Evolutionary conservation across 1,140 invertebrate genomes (phyloP), one percentile per base, ranked within the genome.

Genomic region (Schlechtendalia chinensis): DNA sequence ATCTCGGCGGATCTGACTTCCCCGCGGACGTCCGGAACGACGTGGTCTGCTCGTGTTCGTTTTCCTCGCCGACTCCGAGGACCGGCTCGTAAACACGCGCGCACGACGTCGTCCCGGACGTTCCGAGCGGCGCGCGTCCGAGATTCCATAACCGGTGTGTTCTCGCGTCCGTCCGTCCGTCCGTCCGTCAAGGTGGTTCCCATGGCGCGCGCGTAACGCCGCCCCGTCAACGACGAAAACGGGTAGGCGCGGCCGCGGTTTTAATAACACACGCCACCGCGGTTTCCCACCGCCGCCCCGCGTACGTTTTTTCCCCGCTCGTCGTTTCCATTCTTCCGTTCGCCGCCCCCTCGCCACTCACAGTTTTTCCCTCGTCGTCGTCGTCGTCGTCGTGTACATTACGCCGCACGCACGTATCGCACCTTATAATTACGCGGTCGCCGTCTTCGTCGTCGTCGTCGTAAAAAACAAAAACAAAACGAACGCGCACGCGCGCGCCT

Each of bases 381-480:
- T 24, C n/a, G n/a, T 63, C n/a, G n/a, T n/a, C n/a, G 19, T 24
- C 8, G 24, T 50, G 14, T 50, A 39, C 29, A 39, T 39, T 19
- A 11, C 29, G 12, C n/a, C 50, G 19, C 69, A 29, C 14, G 47
- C 29, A 74, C 17, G n/a, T 17, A n/a, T 65, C 61, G 61, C 45
- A 58, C 72, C 72, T 75, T 75, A 58, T 75, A 75, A 75, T 75
- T 59, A 75, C 72, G 72, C 72, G 53, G 72, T 58, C 39, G 39
- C 53, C 54, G 8, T 8, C 32, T 4, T 39, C 54, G 24, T 75
- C 53, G 22, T 59, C 45, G 45, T 5, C 24, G 24, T 74, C 11
- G 27, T 63, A 63, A 39, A 3, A 39, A 3, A 65, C 17, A 65
- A n/a, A 47, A 11, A 22, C 39, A n/a, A n/a, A n/a, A 45, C 19